Evolutionary conservation across 2,888 invertebrate species (phyloP).

Genomic region (Eustalomyia histrio): DNA sequence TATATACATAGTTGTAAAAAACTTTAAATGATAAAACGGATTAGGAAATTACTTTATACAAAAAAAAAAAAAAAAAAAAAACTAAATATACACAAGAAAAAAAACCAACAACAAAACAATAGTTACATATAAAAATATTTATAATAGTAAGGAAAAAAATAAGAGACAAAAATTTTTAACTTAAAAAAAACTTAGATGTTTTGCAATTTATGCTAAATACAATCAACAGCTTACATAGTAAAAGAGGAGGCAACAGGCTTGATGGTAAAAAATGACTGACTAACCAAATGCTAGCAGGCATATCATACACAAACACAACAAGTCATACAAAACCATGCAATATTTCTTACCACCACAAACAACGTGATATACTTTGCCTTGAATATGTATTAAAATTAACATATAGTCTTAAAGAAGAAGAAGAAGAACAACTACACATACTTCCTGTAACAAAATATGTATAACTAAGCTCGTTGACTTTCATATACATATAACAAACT

Average conservation of each 20-base stretch:
- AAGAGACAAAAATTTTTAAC: neutral
- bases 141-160: neutral
- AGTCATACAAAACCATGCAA: neutral
- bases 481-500: too few species aligned
- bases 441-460: too few species aligned
- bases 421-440: too few species aligned
- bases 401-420: too few species aligned
- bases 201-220: slow-evolving; percentile 52
- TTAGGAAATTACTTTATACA: slow-evolving; percentile 37
- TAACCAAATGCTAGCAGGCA: slow-evolving; percentile 3
- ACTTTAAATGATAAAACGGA: slow-evolving; percentile 47
- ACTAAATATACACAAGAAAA: neutral
- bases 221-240: slow-evolving; percentile 45
- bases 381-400: neutral
- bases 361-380: neutral
- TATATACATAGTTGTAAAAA: neutral
- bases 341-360: neutral
- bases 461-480: too few species aligned
- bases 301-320: neutral
- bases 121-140: neutral
- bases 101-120: neutral
- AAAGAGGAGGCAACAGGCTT: slow-evolving; percentile 21
- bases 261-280: neutral
- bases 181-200: slow-evolving; percentile 40
- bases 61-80: neutral